Evolutionary conservation across 2,113 vertebrate genomes (phyloP), one percentile per base, ranked within the genome.

Genomic region (Corythornis vintsioides): DNA sequence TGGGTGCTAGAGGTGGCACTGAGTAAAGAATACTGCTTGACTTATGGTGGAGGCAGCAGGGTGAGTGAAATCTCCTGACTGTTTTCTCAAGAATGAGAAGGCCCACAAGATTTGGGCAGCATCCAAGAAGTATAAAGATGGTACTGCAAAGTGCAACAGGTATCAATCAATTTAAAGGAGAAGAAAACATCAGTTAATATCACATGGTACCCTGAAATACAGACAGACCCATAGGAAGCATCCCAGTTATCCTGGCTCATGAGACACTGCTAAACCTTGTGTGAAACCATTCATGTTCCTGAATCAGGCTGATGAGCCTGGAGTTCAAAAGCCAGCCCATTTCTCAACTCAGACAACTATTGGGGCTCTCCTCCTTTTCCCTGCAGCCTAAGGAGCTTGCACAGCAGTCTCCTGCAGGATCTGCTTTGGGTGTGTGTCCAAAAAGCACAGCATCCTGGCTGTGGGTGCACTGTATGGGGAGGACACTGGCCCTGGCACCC

Each of bases 291-390:
- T 8, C 15, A 6, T 2, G 15, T 60, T 67, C 8, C 33, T 38
- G 15, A 55, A 19, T 35, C 17, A 19, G 43, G 16, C 33, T 72
- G 72, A 42, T 18, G 5, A 12, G 5, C 17, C 25, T 0, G 0
- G 12, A 45, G 7, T 14, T n/a, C 18, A 42, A 29, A n/a, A 83
- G 25, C 5, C 50, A 82, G 25, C 21, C 35, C 7, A 28, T 48
- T 79, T 20, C 65, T 53, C 15, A 1, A 14, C 47, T 11, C 52
- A 24, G 29, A 22, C 1, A 0, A 7, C 29, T 21, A 5, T 10
- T 2, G 3, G 26, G 72, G 38, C 56, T 71, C 47, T 81, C 33
- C n/a, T 75, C 55, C 15, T 60, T 83, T 26, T 40, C 35, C n/a
- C 48, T 24, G 25, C 65, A 12, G 7, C 20, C 15, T 14, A 7